Evolutionary conservation across 2,797 vertebrate genomes (phyloP).

Genomic region (Ispidina picta): DNA sequence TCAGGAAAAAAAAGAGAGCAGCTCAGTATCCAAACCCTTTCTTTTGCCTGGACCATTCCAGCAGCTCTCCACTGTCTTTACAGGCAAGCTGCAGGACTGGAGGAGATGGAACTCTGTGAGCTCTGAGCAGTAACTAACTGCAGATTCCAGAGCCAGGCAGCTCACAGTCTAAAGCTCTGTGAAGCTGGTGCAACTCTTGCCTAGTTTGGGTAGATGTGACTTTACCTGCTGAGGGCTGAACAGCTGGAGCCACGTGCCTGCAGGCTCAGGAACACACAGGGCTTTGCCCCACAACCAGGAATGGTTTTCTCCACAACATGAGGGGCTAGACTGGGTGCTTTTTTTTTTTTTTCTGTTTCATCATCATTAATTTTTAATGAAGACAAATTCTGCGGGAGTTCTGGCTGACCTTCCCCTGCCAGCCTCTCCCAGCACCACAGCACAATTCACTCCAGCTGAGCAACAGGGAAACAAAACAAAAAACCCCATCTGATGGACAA

Average conservation of each 20-base stretch:
- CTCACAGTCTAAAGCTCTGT: fast-evolving
- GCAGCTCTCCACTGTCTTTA: not conserved
- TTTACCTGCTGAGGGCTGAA: not conserved
- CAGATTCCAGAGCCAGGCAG: not conserved
- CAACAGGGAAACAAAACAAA: not conserved
- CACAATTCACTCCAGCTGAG: constrained; percentile 3
- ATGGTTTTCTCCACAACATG: not conserved
- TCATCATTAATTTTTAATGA: not conserved
- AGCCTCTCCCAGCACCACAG: not conserved
- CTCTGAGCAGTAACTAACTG: not conserved
- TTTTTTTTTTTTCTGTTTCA: not conserved
- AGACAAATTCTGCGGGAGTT: not conserved
- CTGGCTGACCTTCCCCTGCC: not conserved
- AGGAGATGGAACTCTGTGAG: fast-evolving
- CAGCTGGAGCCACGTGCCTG: not conserved
- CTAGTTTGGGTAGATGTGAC: not conserved
- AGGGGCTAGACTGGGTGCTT: not conserved
- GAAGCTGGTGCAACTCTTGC: fast-evolving
- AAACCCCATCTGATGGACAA: not conserved
- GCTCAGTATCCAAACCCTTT: not conserved
- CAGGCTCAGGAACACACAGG: not conserved
- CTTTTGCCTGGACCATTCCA: not conserved
- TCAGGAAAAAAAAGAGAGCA: not conserved
- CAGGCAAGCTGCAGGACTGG: not conserved
- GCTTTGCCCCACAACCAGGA: not conserved